Conservation (phyloP, 2,888 invertebrate genomes). For the Caenorhabditis macrosperma region DNA sequence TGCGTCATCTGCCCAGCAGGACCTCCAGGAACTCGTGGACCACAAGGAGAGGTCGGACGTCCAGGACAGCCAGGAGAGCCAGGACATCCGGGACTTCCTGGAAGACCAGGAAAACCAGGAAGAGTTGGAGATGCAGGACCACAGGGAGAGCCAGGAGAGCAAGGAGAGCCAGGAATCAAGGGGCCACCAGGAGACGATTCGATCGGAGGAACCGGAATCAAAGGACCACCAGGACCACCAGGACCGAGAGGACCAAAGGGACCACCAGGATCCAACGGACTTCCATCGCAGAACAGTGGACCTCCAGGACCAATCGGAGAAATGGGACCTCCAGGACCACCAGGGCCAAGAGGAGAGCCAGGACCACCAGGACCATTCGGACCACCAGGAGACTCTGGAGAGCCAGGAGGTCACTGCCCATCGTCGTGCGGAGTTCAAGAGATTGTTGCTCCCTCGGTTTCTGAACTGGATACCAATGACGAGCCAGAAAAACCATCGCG, state of each 20-base stretch:
- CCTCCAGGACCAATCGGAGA: slow-evolving; percentile 78
- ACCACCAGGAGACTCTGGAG: slow-evolving; percentile 78
- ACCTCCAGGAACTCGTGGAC: slow-evolving; percentile 77
- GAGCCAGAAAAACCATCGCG: slow-evolving; percentile 55
- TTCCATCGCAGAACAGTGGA: slow-evolving; percentile 78
- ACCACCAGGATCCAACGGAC: slow-evolving; percentile 78
- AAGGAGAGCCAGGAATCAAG: slow-evolving; percentile 77
- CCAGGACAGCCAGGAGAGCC: slow-evolving; percentile 75
- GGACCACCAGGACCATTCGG: slow-evolving; percentile 77
- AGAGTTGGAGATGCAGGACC: slow-evolving; percentile 78
- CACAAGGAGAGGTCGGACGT: slow-evolving; percentile 78
- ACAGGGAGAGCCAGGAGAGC: slow-evolving; percentile 75
- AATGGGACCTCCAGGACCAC: slow-evolving; percentile 75
- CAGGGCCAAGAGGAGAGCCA: slow-evolving; percentile 79
- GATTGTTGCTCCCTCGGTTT: slow-evolving; percentile 78
- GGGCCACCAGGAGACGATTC: slow-evolving; percentile 80
- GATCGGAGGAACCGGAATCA: slow-evolving; percentile 79
- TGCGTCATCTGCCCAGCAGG: slow-evolving; percentile 80
- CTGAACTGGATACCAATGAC: slow-evolving; percentile 70
- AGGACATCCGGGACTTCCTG: slow-evolving; percentile 76
- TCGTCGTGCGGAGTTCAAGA: slow-evolving; percentile 79
- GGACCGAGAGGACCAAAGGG: slow-evolving; percentile 79
- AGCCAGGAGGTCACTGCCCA: slow-evolving; percentile 79
- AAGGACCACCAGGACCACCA: slow-evolving; percentile 79
- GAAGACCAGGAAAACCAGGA: slow-evolving; percentile 76